These are phyloP conservation scores for Chromis chromis DNA, from an alignment of 2,797 vertebrate genomes.

Conservation along the genomic window DNA sequence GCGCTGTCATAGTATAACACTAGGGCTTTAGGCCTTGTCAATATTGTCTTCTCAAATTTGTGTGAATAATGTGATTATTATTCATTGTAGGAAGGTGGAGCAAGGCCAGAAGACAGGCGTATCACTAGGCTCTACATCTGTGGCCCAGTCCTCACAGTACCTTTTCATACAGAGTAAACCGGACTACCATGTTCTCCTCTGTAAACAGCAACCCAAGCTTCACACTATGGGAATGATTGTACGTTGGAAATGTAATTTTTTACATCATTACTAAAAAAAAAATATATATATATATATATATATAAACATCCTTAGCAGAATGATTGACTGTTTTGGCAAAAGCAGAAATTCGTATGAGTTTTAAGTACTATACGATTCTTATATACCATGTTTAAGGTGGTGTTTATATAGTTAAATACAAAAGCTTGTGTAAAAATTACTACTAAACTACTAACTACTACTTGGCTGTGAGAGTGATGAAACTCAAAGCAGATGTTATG, in stretches of 20 bases:
- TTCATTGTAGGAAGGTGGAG: slow-evolving; percentile 77
- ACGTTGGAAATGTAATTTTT: slow-evolving; percentile 42
- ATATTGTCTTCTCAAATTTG: slow-evolving; percentile 11
- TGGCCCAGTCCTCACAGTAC: slow-evolving; percentile 81
- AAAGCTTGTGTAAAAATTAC: background rate
- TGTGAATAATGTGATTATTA: slow-evolving; percentile 19
- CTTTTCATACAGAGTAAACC: slow-evolving; percentile 82
- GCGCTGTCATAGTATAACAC: background rate
- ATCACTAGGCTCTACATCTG: slow-evolving; percentile 63
- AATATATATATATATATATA: too few species aligned
- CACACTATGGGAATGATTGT: slow-evolving; percentile 81
- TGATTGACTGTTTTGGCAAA: background rate
- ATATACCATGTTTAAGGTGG: background rate
- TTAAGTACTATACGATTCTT: background rate
- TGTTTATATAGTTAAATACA: background rate
- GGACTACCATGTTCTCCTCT: slow-evolving; percentile 78
- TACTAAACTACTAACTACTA: too few species aligned
- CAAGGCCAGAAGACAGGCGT: slow-evolving; percentile 66
- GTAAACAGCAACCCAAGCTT: slow-evolving; percentile 76
- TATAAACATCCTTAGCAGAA: too few species aligned
- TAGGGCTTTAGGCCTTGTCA: background rate
- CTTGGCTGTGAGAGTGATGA: background rate
- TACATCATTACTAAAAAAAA: background rate
- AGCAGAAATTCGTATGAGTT: background rate
- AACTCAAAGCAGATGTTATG: slow-evolving; percentile 24